A percentile compares a stretch with the other conserved stretches of the same genome.
Evolutionary conservation across 2,113 vertebrate species (phyloP).

Genomic region (Cheirogaleus medius): DNA sequence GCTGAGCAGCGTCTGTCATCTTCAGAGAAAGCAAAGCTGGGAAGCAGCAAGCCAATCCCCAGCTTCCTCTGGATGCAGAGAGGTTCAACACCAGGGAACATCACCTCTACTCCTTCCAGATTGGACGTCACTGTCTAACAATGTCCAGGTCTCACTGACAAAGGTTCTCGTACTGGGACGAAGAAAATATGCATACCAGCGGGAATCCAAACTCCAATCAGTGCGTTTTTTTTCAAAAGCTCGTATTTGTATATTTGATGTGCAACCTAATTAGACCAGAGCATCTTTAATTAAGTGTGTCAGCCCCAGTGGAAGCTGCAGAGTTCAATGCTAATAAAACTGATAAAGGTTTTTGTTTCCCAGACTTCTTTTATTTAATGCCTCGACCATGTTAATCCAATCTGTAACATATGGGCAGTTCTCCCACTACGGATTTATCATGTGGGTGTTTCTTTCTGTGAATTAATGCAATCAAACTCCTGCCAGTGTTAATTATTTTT

Average conservation of each 20-base stretch:
- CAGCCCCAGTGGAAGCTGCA: constrained; percentile 86
- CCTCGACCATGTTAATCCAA: constrained; percentile 88
- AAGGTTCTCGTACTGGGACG: neutral
- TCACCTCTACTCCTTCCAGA: neutral
- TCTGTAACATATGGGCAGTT: constrained; percentile 88
- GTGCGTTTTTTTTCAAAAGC: constrained; percentile 77
- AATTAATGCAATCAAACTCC: constrained; percentile 87
- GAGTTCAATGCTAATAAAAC: constrained; percentile 89
- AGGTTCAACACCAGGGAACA: neutral
- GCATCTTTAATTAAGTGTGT: constrained; percentile 90
- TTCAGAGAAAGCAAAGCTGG: neutral
- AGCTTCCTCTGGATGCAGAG: neutral
- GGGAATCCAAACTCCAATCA: constrained; percentile 76
- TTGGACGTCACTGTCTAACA: no score
- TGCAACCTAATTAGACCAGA: constrained; percentile 89
- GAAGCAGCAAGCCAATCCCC: neutral
- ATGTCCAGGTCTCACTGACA: neutral
- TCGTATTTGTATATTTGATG: constrained; percentile 87
- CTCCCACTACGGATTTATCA: constrained; percentile 86
- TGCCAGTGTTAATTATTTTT: constrained; percentile 87
- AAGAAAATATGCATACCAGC: constrained; percentile 79
- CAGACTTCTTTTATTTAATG: constrained; percentile 88
- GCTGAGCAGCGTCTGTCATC: neutral
- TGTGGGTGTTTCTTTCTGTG: constrained; percentile 84
- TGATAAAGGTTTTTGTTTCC: constrained; percentile 88